Conservation (phyloP, 1,140 invertebrate species). For the Bicyclus anynana region DNA sequence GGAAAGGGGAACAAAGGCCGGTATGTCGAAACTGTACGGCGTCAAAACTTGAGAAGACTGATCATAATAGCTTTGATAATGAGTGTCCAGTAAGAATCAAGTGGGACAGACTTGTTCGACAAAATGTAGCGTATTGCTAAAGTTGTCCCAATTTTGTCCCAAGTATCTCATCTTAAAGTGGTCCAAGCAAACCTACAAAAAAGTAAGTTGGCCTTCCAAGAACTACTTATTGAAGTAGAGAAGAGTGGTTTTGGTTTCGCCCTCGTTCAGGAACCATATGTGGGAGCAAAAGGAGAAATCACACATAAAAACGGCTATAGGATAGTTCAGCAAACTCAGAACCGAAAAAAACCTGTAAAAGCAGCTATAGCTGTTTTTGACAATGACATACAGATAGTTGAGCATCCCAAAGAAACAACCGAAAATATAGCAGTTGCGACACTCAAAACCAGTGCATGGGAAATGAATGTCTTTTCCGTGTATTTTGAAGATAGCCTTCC, state of each 20-base stretch:
- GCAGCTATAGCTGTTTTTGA: constrained; percentile 14
- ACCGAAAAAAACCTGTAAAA: constrained; percentile 1
- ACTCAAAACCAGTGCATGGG: constrained; percentile 4
- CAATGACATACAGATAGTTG: background rate
- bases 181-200: constrained; percentile 18
- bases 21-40: constrained; percentile 6
- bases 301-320: background rate
- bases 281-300: background rate
- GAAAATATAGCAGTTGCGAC: constrained; percentile 10
- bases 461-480: constrained; percentile 1
- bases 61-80: constrained; percentile 7
- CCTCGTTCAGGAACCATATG: constrained; percentile 19
- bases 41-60: background rate
- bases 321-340: constrained; percentile 2
- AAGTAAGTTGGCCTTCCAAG: constrained; percentile 4
- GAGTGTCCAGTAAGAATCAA: constrained; percentile 13
- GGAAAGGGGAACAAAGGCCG: background rate
- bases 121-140: constrained; percentile 23
- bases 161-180: background rate
- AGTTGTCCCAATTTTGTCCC: background rate
- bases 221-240: constrained; percentile 10
- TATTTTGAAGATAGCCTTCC: too few species aligned
- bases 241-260: background rate
- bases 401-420: constrained; percentile 6
- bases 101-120: constrained; percentile 7